These are phyloP conservation scores for Tetragonula carbonaria DNA, from an alignment of 2,888 invertebrate genomes.

Conservation along the genomic window DNA sequence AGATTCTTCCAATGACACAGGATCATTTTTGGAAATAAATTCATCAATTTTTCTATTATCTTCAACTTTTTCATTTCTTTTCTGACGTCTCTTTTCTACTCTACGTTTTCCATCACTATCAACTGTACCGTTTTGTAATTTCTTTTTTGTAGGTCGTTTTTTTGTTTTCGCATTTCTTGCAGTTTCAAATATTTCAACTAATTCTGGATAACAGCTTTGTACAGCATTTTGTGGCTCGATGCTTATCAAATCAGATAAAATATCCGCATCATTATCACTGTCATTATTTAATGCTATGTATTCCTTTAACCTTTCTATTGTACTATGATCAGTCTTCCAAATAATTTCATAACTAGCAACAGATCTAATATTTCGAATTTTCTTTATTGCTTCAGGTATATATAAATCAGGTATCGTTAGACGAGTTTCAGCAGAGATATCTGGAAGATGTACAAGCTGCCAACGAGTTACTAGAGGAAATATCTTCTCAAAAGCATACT, in stretches of 20 bases:
- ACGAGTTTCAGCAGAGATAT: slow-evolving; percentile 65
- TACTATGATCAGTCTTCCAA: slow-evolving; percentile 87
- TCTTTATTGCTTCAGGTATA: slow-evolving; percentile 86
- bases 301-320: slow-evolving; percentile 86
- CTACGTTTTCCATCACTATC: background rate
- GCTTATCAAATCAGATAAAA: slow-evolving; percentile 85
- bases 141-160: slow-evolving; percentile 71
- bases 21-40: slow-evolving; percentile 69
- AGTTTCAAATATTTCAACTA: slow-evolving; percentile 87
- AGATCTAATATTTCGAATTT: slow-evolving; percentile 86
- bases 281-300: slow-evolving; percentile 63
- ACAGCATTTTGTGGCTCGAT: slow-evolving; percentile 89
- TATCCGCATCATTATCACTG: slow-evolving; percentile 45
- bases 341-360: slow-evolving; percentile 90
- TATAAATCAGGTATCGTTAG: slow-evolving; percentile 77
- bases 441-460: slow-evolving; percentile 86
- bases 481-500: slow-evolving; percentile 91
- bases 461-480: slow-evolving; percentile 91
- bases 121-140: slow-evolving; percentile 61
- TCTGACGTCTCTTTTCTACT: slow-evolving; percentile 24
- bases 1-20: slow-evolving; percentile 75
- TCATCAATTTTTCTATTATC: slow-evolving; percentile 65
- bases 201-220: slow-evolving; percentile 86
- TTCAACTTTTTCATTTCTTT: slow-evolving; percentile 28
- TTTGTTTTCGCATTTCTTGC: slow-evolving; percentile 85